Evolutionary conservation across 2,888 invertebrate genomes (phyloP).

Genomic region (Acanthosoma haemorrhoidale): DNA sequence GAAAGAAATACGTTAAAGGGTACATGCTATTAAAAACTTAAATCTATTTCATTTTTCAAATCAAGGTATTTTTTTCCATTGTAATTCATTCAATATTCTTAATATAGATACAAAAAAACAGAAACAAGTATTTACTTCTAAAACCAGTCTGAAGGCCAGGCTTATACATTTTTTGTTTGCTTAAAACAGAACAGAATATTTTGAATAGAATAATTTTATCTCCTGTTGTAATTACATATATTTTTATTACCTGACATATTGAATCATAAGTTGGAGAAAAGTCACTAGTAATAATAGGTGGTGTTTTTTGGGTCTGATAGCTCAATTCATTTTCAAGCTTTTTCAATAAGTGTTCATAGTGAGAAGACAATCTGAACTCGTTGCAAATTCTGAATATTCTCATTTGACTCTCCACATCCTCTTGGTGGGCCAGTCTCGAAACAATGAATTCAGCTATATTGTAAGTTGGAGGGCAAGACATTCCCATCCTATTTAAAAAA

Average conservation of each 20-base stretch:
- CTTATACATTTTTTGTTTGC: too few species aligned
- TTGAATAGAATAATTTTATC: too few species aligned
- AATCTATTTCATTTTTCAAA: too few species aligned
- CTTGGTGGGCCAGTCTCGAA: conserved; percentile 54
- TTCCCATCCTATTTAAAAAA: conserved; percentile 52
- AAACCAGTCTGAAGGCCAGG: too few species aligned
- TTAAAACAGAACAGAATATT: too few species aligned
- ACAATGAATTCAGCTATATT: conserved; percentile 85
- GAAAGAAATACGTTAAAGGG: too few species aligned
- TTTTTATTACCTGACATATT: conserved; percentile 18
- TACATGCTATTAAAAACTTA: too few species aligned
- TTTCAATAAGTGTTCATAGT: conserved; percentile 42
- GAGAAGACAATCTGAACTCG: conserved; percentile 52
- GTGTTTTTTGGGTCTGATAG: neutral
- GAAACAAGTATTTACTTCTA: too few species aligned
- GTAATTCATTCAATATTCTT: too few species aligned
- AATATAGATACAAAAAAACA: too few species aligned
- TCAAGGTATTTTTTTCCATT: too few species aligned
- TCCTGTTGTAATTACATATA: too few species aligned
- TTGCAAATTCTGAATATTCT: conserved; percentile 52
- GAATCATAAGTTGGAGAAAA: neutral
- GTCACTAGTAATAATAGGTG: neutral
- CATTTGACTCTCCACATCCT: conserved; percentile 49
- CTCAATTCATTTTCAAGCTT: conserved; percentile 36
- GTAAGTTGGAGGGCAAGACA: conserved; percentile 66